Evolutionary conservation across 2,888 invertebrate species (phyloP).

Genomic region (Chrysotoxum bicinctum): DNA sequence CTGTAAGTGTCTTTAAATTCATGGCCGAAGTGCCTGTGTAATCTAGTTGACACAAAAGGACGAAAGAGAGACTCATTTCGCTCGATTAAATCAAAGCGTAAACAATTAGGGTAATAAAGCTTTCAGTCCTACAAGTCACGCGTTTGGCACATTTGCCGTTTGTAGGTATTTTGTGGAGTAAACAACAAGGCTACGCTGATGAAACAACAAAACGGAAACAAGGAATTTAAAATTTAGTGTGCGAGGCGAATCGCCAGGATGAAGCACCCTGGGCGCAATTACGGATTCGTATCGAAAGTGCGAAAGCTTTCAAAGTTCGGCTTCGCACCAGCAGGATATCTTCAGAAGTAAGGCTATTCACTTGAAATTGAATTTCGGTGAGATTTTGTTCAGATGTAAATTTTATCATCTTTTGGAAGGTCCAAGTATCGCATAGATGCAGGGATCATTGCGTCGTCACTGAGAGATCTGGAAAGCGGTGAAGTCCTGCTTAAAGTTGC

Average conservation of each 20-base stretch:
- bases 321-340: constrained; percentile 45
- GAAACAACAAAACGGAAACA: constrained; percentile 32
- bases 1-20: too few species aligned
- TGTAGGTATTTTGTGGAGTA: neutral
- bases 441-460: constrained; percentile 28
- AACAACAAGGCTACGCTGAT: constrained; percentile 3
- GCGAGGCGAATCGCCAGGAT: constrained; percentile 12
- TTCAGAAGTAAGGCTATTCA: constrained; percentile 40
- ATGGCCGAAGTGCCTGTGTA: neutral
- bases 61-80: constrained; percentile 25
- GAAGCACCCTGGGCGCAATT: constrained; percentile 45
- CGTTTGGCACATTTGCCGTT: constrained; percentile 55
- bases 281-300: constrained; percentile 61
- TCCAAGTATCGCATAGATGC: constrained; percentile 51
- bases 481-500: constrained; percentile 10
- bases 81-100: constrained; percentile 54
- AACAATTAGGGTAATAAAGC: constrained; percentile 63
- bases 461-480: constrained; percentile 50
- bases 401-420: constrained; percentile 23
- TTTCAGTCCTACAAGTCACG: constrained; percentile 64
- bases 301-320: constrained; percentile 42
- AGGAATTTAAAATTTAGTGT: constrained; percentile 32
- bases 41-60: neutral
- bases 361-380: neutral
- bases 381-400: neutral